Evolutionary conservation across 2,888 invertebrate species (phyloP), one percentile per base, ranked within the genome.

Genomic region (Dryobota labecula): DNA sequence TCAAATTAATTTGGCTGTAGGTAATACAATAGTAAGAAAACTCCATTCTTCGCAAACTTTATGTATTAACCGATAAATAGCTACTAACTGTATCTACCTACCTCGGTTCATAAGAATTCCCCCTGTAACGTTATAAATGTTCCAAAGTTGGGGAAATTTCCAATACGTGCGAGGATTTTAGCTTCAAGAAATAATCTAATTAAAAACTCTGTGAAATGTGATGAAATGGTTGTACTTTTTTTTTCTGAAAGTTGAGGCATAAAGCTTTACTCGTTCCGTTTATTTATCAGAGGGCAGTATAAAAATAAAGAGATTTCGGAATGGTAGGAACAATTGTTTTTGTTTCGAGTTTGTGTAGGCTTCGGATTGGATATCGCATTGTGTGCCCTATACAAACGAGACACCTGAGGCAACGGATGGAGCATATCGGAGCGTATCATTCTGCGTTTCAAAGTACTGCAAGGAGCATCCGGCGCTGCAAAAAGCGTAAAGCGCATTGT

Each of bases 401-500:
- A 87, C 85, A 85, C 85, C 85, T 87, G 84, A 86, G 85, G 83
- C 83, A 83, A 78, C 84, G 84, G 87, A 87, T 87, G 86, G 78
- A 85, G 87, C 91, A 88, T 92, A 94, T 91, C 92, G 87, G 80
- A 83, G 87, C 87, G 90, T 91, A 92, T 93, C 91, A 88, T 92
- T 91, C 88, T 89, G 82, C 85, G 85, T 90, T 93, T 92, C 90
- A 92, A 92, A 91, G 88, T 88, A 83, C 82, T 85, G 90, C 88
- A 90, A 92, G 90, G 87, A 91, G 88, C 90, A 90, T 92, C 92
- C 89, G 90, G 81, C 83, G 87, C 74, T 89, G 89, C 90, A 94
- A 95, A 94, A 94, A 94, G 92, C 90, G 90, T 91, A 92, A 91
- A 91, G 90, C 88, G 89, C 89, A 93, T 95, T 95, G 95, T 95